Base-by-base conservation (phyloP, 2,888 invertebrate genomes). In the Halictus ligatus region DNA sequence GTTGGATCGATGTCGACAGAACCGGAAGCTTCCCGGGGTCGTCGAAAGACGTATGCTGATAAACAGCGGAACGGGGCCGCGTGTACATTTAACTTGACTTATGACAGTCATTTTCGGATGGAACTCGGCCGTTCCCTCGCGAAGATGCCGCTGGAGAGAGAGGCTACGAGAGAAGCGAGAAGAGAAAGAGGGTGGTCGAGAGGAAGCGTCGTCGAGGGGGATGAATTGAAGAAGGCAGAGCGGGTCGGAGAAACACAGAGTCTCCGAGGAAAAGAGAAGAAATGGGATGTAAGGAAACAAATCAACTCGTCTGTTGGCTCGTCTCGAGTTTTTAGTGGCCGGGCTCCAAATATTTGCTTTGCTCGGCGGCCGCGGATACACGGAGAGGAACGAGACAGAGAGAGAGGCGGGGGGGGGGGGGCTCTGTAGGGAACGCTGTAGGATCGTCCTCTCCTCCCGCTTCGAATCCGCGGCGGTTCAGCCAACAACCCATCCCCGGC, bases 301-400 rank as follows among this genome's bases (percentile, higher is more conserved):
- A 95, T 95, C 95, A 94, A 94, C 93, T 93, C 91, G 93, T 92
- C 93, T 89, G 94, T 93, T 94, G 93, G 94, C 94, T 94, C 92
- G 94, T 88, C 92, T 93, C 92, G 93, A 95, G 94, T 95, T 94
- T 95, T 95, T 94, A 95, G 94, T 95, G 95, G 95, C 95, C 92
- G 91, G 92, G 92, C 93, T 95, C 95, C 95, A 95, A 95, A 95
- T 95, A 94, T 94, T 95, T 94, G 94, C 93, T 94, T 92, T 92
- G 92, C 91, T 91, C 93, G 92, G 88, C 91, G 91, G 86, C 91
- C 91, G 92, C 90, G 92, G 92, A 93, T 93, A 93, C 87, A 88
- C 90, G 87, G 80, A 85, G 15, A 48, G 13, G 43, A 29, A 18
- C 67, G 67, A 67, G 18, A 29, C 7, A 29, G 25, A 18, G 6